Percentiles rank a stretch among this genome's conserved stretches.
phyloP scores from a whole-genome alignment of 2,888 invertebrate genomes.

The Entomobrya proxima region DNA sequence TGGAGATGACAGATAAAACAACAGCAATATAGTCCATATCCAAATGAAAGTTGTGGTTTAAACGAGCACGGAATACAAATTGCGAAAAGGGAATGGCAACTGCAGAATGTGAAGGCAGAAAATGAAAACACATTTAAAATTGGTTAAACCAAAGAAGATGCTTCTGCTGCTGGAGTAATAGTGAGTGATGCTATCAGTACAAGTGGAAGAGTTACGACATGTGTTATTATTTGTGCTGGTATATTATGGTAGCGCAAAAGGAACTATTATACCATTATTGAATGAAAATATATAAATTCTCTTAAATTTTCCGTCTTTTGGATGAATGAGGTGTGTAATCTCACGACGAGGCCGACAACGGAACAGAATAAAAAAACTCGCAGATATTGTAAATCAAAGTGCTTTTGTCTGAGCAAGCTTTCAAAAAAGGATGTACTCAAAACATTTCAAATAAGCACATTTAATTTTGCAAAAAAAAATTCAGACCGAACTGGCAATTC shows the following conservation, averaged over 20 bases:
- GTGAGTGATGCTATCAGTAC: slow-evolving; percentile 30
- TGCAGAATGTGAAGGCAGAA: neutral
- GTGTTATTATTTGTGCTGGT: neutral
- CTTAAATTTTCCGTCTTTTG: neutral
- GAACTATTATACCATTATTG: neutral
- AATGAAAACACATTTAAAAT: neutral
- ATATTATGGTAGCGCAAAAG: neutral
- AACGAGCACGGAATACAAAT: slow-evolving; percentile 51
- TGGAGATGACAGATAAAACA: slow-evolving; percentile 27
- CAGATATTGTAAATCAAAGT: slow-evolving; percentile 8
- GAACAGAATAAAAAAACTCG: neutral
- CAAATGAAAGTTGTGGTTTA: slow-evolving; percentile 24
- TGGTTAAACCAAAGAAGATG: neutral
- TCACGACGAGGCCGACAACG: slow-evolving; percentile 20
- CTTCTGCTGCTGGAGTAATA: neutral
- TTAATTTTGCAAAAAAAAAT: neutral
- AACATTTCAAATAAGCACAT: neutral
- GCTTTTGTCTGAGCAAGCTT: neutral
- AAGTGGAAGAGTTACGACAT: slow-evolving; percentile 36
- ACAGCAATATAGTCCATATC: slow-evolving; percentile 15
- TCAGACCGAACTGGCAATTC: neutral
- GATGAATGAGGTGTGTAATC: slow-evolving; percentile 35
- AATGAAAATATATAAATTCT: slow-evolving; percentile 16
- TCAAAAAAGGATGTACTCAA: neutral
- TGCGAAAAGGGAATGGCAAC: slow-evolving; percentile 7